Base-by-base conservation (phyloP, 2,113 vertebrate species). In the Sinocyclocheilus anophthalmus region DNA sequence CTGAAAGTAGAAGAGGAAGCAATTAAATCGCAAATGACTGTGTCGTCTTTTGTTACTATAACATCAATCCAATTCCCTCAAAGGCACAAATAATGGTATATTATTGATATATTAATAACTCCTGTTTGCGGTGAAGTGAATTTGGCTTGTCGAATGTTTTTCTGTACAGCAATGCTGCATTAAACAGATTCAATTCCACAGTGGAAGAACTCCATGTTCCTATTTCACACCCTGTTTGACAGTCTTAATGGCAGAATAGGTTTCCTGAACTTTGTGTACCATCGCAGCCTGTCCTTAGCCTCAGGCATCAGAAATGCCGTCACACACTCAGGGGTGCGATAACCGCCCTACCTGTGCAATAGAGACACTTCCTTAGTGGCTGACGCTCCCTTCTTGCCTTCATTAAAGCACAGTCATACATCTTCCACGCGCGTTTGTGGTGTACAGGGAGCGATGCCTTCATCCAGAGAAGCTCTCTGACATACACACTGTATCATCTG, bases 381-480 rank as follows among this genome's bases (percentile, higher is more conserved):
- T 90, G 77, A 75, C 88, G 85, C 85, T 93, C 92, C 89, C 91
- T 90, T 90, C 92, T 90, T 87, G 91, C 90, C 92, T 94, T 91
- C 93, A 94, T 94, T 93, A 93, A 91, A 92, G 88, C 92, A 88
- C 84, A 76, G 84, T 91, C 92, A 94, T 94, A 93, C 89, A 92
- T 94, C 94, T 94, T 94, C 89, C 86, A 86, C 26, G 81, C 87
- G 85, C 88, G 89, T 90, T 84, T 92, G 89, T 83, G 90, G 90
- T 87, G 90, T 82, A 85, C 65, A 33, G 92, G 89, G 92, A 91
- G 82, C 26, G 59, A 88, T 50, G 91, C 78, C 76, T 72, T 84
- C 88, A 84, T 92, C 91, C 84, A 75, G 91, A 92, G 90, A 87
- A 89, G 90, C 89, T 89, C 87, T 69, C 87, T 87, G 90, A 92